Evolutionary conservation across 2,113 vertebrate genomes (phyloP).

Genomic region (Tapirus terrestris): DNA sequence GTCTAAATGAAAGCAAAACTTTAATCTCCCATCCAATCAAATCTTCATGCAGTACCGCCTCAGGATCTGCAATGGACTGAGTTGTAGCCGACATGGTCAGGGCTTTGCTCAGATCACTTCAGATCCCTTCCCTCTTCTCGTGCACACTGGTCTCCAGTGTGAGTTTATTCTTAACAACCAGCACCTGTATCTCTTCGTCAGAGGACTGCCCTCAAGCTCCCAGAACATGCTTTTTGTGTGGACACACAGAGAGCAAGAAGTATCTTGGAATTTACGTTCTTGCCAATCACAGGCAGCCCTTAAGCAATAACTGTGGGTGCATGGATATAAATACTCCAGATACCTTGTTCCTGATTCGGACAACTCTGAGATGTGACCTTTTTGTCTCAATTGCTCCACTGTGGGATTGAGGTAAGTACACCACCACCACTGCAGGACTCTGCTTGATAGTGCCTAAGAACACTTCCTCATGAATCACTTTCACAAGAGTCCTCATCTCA

Average conservation of each 20-base stretch:
- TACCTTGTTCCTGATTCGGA: not conserved
- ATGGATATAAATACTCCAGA: not conserved
- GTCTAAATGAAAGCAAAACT: not conserved
- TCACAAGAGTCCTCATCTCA: not conserved
- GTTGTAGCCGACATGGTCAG: accelerated
- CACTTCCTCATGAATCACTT: not conserved
- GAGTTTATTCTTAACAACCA: not conserved
- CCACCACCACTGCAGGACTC: too few relatives aligned
- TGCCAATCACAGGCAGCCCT: not conserved
- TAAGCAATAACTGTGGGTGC: too few relatives aligned
- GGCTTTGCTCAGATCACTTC: not conserved
- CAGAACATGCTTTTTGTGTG: accelerated
- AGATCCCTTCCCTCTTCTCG: not conserved
- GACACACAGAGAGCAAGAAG: not conserved
- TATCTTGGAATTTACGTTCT: not conserved
- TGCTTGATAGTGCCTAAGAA: not conserved
- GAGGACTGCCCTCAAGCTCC: not conserved
- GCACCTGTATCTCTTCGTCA: not conserved
- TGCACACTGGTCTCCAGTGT: not conserved
- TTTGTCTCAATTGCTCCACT: not conserved
- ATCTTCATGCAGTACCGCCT: not conserved
- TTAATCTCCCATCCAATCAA: not conserved
- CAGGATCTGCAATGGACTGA: not conserved
- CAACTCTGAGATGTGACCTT: too few relatives aligned
- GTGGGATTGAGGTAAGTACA: not conserved